Base-by-base conservation (phyloP, 1,140 invertebrate species). In the Drosophila mojavensis region DNA sequence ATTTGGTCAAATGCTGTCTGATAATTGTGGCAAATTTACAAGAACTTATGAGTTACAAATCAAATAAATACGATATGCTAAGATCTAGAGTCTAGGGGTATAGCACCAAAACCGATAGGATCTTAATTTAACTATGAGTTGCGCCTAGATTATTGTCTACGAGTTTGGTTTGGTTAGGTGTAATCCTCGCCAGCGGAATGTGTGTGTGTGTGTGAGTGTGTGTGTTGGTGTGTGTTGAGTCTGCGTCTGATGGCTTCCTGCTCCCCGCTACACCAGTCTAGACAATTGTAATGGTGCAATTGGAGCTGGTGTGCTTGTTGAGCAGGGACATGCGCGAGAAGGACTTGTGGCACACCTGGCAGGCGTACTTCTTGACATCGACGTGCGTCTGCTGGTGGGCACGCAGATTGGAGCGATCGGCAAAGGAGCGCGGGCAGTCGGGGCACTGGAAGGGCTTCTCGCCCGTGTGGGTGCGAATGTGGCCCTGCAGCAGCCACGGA, bases 401-500 rank as follows among this genome's bases (percentile, higher is more conserved):
- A 36, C 95, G 93, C 92, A 96, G 94, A 45, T 95, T 95, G 75
- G 95, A 99, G 55, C 98, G 94, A 93, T 99, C 98, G 43, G 98
- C 98, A 92, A 99, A 99, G 1, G 98, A 98, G 10, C 98, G 95
- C 60, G 97, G 96, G 92, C 98, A 99, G 86, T 98, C 97, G 17
- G 96, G 95, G 93, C 98, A 99, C 47, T 97, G 96, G 94, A 99
- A 99, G 0, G 98, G 98, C 89, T 99, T 99, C 93, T 99, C 95
- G 0, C 95, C 95, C 0, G 94, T 95, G 92, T 98, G 97, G 0
- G 97, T 98, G 30, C 97, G 94, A 78, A 98, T 98, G 93, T 98
- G 97, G 1, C 97, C 97, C 93, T 99, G 98, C 3, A 99, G 94
- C 39, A 99, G 93, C 98, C 98, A 99, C 0, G 98, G 98, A 39